phyloP scores from a whole-genome alignment of 1,140 invertebrate genomes.

The Monomorium pharaonis region DNA sequence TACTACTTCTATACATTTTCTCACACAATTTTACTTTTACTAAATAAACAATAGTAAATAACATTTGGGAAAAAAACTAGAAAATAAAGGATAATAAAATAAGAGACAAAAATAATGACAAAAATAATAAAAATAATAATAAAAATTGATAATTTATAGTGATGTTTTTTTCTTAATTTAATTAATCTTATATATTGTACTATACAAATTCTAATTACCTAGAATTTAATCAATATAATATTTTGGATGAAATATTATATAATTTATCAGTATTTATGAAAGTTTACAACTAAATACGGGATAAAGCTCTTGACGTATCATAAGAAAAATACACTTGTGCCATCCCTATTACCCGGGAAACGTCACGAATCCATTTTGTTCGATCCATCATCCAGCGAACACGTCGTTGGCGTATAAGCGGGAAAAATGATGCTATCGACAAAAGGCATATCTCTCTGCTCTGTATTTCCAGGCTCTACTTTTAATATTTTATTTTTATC shows the following conservation, averaged over 20 bases:
- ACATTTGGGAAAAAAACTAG: constrained; percentile 62
- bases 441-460: background rate
- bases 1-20: background rate
- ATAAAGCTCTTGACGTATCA: constrained; percentile 50
- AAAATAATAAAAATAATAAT: background rate
- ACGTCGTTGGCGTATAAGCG: constrained; percentile 58
- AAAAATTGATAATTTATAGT: background rate
- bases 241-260: constrained; percentile 2
- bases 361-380: constrained; percentile 71
- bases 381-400: constrained; percentile 71
- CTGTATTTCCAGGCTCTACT: background rate
- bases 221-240: constrained; percentile 58
- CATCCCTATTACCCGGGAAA: constrained; percentile 65
- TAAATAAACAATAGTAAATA: constrained; percentile 28
- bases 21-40: background rate
- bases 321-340: constrained; percentile 48
- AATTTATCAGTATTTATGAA: background rate
- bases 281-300: constrained; percentile 13
- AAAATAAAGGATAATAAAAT: constrained; percentile 52
- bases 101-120: background rate
- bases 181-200: background rate
- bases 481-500: background rate
- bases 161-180: constrained; percentile 19
- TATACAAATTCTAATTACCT: background rate
- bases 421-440: constrained; percentile 41